phyloP scores from a whole-genome alignment of 2,113 vertebrate species.

The Tichodroma muraria region DNA sequence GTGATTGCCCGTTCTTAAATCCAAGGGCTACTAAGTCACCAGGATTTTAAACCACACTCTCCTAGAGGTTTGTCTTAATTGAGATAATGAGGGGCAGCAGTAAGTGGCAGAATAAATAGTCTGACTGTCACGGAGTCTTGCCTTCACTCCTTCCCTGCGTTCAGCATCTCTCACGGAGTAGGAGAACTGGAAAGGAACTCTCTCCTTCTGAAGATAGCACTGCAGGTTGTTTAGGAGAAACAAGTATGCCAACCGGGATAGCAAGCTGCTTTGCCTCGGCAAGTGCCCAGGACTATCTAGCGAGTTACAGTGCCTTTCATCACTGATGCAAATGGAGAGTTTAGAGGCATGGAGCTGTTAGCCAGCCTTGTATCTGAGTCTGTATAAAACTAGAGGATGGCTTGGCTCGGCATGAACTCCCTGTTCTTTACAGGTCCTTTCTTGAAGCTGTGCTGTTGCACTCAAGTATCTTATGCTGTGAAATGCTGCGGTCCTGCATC shows the following conservation, averaged over 20 bases:
- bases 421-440: background rate
- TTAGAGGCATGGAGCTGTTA: background rate
- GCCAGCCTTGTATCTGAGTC: background rate
- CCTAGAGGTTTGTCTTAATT: slow-evolving; percentile 43
- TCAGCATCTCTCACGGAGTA: background rate
- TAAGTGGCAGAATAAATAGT: background rate
- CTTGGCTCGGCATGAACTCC: background rate
- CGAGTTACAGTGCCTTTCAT: background rate
- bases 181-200: background rate
- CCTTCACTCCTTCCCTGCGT: background rate
- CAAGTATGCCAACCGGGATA: background rate
- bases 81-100: slow-evolving; percentile 39
- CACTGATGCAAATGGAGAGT: slow-evolving; percentile 8
- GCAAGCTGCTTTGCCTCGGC: background rate
- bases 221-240: background rate
- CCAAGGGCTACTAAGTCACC: background rate
- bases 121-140: background rate
- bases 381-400: background rate
- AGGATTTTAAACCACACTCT: background rate
- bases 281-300: background rate
- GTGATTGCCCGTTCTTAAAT: background rate
- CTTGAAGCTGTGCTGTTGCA: background rate
- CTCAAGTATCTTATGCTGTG: background rate
- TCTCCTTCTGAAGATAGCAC: background rate
- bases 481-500: background rate